Evolutionary conservation across 2,888 invertebrate genomes (phyloP), one percentile per base, ranked within the genome.

Genomic region (Dicroscelio sp.): DNA sequence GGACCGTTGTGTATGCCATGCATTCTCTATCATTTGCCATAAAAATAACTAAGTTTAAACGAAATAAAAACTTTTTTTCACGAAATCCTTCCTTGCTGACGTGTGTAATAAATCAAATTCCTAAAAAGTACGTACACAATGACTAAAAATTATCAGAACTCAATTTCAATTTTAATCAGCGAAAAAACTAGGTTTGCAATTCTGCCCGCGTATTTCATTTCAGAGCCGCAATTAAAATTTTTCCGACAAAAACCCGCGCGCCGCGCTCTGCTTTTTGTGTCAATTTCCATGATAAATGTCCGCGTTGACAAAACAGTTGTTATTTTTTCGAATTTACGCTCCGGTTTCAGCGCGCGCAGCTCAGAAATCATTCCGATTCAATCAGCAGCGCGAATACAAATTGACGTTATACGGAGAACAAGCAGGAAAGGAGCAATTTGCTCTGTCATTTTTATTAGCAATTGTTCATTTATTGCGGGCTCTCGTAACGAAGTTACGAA

Each of bases 341-440:
- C 6, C 38, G 12, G 38, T 38, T 38, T 6, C 8, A 38, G 38
- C 38, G 38, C 52, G 52, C 52, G 52, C 52, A 52, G 52, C 17
- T 67, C 35, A 23, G 35, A 67, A 35, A 23, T 67, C 67, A 67
- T 67, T 35, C n/a, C 35, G 35, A 67, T 67, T 67, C 35, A 63
- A 63, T 63, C 63, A 67, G 35, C 67, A 35, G 33, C 35, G 23
- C 33, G 35, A 67, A 67, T 25, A 38, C 35, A 63, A 63, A 63
- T 63, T 63, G 63, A 17, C 31, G 31, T 8, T 17, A 30, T 30
- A n/a, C n/a, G n/a, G n/a, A n/a, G n/a, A n/a, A n/a, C n/a, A n/a
- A n/a, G n/a, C n/a, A n/a, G n/a, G n/a, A n/a, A 63, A 38, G 38
- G 38, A 38, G 38, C n/a, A n/a, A 38, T 38, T 38, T 38, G 38